Conservation (phyloP, 2,888 invertebrate species). For the Phymatocera aterrima region DNA sequence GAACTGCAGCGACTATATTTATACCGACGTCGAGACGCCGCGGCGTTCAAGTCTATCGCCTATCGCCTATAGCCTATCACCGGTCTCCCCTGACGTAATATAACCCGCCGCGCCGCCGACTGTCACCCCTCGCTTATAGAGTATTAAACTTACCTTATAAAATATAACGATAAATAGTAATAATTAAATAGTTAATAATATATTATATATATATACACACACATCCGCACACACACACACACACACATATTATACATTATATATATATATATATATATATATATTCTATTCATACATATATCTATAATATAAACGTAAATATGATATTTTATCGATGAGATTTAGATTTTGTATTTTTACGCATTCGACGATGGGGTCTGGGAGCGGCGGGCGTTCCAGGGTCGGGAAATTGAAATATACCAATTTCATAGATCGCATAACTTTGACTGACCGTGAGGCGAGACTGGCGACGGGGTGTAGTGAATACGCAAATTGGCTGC, state of each 20-base stretch:
- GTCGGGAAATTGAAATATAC: too few relatives aligned
- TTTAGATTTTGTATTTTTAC: slow-evolving; percentile 73
- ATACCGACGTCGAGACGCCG: slow-evolving; percentile 20
- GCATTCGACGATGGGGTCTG: slow-evolving; percentile 59
- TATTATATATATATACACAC: slow-evolving; percentile 50
- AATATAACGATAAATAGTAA: slow-evolving; percentile 67
- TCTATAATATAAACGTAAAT: slow-evolving; percentile 52
- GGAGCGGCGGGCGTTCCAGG: too few relatives aligned
- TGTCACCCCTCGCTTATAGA: slow-evolving; percentile 69
- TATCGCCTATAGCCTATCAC: not conserved
- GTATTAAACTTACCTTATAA: slow-evolving; percentile 69
- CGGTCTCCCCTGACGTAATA: slow-evolving; percentile 51
- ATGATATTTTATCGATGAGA: slow-evolving; percentile 71
- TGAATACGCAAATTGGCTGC: slow-evolving; percentile 45
- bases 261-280: slow-evolving; percentile 52
- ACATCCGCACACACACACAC: slow-evolving; percentile 27
- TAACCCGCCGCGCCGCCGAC: slow-evolving; percentile 68
- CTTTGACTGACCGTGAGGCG: too few relatives aligned
- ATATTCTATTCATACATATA: slow-evolving; percentile 40
- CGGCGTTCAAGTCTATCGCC: not conserved
- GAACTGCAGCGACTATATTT: too few relatives aligned
- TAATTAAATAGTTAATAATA: slow-evolving; percentile 63
- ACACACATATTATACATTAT: slow-evolving; percentile 51
- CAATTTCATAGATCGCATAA: too few relatives aligned
- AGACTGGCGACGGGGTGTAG: slow-evolving; percentile 31